Evolutionary conservation across 2,888 invertebrate species (phyloP).

Genomic region (Chirona hameri): DNA sequence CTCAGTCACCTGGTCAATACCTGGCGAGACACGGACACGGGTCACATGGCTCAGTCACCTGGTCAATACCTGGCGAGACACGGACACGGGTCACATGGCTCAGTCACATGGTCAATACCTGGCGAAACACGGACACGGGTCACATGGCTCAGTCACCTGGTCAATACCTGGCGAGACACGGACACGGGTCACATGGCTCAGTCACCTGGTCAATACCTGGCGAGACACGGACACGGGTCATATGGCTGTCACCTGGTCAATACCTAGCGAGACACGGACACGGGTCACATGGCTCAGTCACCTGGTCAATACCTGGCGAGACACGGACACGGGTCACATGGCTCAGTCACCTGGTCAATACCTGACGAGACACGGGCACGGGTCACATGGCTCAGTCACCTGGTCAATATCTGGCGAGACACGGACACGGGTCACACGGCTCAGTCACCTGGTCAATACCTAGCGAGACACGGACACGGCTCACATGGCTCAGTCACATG

Average conservation of each 20-base stretch:
- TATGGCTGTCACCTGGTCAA: constrained; percentile 61
- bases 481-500: not conserved
- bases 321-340: not conserved
- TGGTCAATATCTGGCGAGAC: constrained; percentile 70
- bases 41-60: constrained; percentile 51
- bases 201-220: constrained; percentile 73
- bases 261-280: constrained; percentile 55
- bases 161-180: constrained; percentile 63
- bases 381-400: constrained; percentile 47
- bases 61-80: constrained; percentile 67
- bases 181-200: not conserved
- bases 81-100: not conserved
- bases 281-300: no score
- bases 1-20: constrained; percentile 65
- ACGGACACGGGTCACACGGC: not conserved
- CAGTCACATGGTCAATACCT: constrained; percentile 68
- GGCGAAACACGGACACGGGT: constrained; percentile 33
- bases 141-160: constrained; percentile 54
- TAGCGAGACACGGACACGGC: constrained; percentile 45
- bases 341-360: constrained; percentile 62
- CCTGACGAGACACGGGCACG: constrained; percentile 53
- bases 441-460: constrained; percentile 68
- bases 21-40: constrained; percentile 50
- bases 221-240: not conserved
- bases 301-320: constrained; percentile 75